Base-by-base conservation (phyloP, 1,140 invertebrate species). In the Heliconius hewitsoni region DNA sequence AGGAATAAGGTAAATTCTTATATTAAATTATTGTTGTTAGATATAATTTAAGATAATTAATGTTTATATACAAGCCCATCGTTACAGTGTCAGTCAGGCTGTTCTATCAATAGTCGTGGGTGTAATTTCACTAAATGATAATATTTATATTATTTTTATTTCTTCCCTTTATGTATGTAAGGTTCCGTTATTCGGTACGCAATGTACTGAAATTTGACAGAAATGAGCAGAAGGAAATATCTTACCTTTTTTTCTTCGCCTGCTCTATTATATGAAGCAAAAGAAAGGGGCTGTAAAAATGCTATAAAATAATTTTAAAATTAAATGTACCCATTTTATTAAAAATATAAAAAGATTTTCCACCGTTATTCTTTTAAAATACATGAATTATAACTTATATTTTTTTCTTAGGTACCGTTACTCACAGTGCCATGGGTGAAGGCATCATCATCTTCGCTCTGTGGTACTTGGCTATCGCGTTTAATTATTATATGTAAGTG, bases 381-480 rank as follows among this genome's bases (percentile, higher is more conserved):
- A 46, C 4, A 16, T 16, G 13, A 46, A 16, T 46, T 34, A 34
- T 34, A 34, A 37, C 34, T 37, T 19, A 55, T 55, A 55, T 18
- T 5, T 30, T n/a, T 30, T n/a, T 27, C 60, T 66, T 30, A 66
- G 60, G 60, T 23, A 66, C 60, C 27, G 16, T 30, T 30, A 6
- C 11, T 27, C 60, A 16, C 27, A 66, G 60, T 52, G 50, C 9
- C 73, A 88, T 89, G 86, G 87, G 76, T 50, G 84, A 90, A 81
- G 82, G 85, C 71, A 90, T 90, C 50, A 84, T 91, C 18, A 76
- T 90, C 23, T 92, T 92, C 77, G 74, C 80, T 0, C 83, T 92
- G 37, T 92, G 91, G 91, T 92, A 91, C 77, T 39, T 88, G n/a
- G 84, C 71, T 13, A 90, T 92, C 55, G 87, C 86, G 30, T 81